Conservation (phyloP, 2,888 invertebrate species). For the Nasonovia ribisnigri region DNA sequence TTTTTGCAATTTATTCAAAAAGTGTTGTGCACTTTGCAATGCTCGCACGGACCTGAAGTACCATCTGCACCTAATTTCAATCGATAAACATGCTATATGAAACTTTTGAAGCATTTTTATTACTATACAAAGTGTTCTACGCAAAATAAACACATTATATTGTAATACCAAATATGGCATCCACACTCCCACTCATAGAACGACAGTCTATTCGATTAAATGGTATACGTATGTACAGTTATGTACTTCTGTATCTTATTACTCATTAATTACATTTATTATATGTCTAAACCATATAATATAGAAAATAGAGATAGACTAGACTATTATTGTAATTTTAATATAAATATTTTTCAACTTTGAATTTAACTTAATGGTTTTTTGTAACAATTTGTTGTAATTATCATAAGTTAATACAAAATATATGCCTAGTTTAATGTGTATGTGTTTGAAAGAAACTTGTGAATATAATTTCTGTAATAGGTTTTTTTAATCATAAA, state of each 20-base stretch:
- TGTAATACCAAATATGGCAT: neutral
- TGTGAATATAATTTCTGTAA: neutral
- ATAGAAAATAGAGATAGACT: neutral
- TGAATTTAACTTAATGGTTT: neutral
- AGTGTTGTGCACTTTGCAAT: neutral
- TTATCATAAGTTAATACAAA: neutral
- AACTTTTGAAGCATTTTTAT: conserved; percentile 17
- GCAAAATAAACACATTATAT: conserved; percentile 27
- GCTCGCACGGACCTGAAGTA: neutral
- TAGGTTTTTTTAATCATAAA: neutral
- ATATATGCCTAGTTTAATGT: neutral
- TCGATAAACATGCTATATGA: neutral
- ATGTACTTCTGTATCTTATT: neutral
- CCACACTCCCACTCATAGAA: neutral
- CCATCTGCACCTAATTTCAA: conserved; percentile 25
- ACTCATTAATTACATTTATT: neutral
- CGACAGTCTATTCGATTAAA: neutral
- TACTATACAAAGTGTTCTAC: neutral
- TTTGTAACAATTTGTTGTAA: neutral
- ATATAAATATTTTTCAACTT: neutral
- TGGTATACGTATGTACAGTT: neutral
- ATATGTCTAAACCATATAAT: neutral
- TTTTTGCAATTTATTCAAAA: conserved; percentile 12
- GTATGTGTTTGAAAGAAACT: neutral
- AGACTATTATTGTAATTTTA: neutral